Evolutionary conservation across 2,797 vertebrate genomes (phyloP).

Genomic region (Peromyscus melanophrys): DNA sequence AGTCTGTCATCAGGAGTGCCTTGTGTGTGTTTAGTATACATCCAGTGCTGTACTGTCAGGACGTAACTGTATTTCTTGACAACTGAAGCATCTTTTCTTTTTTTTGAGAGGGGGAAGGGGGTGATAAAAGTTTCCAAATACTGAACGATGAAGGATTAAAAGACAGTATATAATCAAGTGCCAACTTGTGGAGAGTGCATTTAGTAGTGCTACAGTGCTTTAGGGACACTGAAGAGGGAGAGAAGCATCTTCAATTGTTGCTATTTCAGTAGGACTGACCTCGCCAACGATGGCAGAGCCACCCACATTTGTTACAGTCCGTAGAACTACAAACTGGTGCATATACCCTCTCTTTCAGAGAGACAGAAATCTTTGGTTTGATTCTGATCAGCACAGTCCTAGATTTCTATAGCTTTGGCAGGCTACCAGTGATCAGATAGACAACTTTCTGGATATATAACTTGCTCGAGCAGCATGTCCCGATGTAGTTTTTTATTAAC

Average conservation of each 20-base stretch:
- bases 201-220: slow-evolving; percentile 66
- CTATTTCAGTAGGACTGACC: slow-evolving; percentile 60
- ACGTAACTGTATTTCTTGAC: neutral
- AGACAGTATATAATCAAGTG: slow-evolving; percentile 75
- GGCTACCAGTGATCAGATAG: slow-evolving; percentile 79
- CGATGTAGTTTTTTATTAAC: slow-evolving; percentile 47
- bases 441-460: slow-evolving; percentile 33
- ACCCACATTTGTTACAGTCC: slow-evolving; percentile 64
- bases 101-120: neutral
- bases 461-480: slow-evolving; percentile 76
- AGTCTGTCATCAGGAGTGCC: slow-evolving; percentile 26
- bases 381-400: slow-evolving; percentile 71
- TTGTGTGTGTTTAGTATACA: neutral
- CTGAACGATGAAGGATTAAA: slow-evolving; percentile 49
- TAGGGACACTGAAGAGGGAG: slow-evolving; percentile 39
- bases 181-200: slow-evolving; percentile 66
- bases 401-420: slow-evolving; percentile 84
- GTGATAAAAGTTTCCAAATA: slow-evolving; percentile 29
- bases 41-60: neutral
- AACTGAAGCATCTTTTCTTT: slow-evolving; percentile 39
- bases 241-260: slow-evolving; percentile 53
- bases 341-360: slow-evolving; percentile 67
- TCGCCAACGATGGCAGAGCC: slow-evolving; percentile 66
- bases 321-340: slow-evolving; percentile 79
- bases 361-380: slow-evolving; percentile 86